phyloP scores from a whole-genome alignment of 2,888 invertebrate genomes.

The Pemphredon lugubris region DNA sequence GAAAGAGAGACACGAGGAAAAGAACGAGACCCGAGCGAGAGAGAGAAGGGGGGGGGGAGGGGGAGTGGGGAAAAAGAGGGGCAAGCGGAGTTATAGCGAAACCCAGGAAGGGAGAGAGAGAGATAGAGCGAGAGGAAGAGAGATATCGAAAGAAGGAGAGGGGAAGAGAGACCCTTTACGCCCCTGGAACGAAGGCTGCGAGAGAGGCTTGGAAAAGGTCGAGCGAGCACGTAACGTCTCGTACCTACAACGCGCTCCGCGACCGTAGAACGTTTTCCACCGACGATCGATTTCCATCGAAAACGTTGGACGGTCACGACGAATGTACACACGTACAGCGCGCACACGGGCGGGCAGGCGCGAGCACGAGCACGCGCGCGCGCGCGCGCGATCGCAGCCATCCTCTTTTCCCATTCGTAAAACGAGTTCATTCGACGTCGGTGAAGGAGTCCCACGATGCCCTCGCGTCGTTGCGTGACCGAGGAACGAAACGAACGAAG shows the following conservation, averaged over 20 bases:
- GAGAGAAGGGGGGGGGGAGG: conserved; percentile 10
- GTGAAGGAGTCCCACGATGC: conserved; percentile 62
- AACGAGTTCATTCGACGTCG: conserved; percentile 58
- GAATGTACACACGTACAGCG: too few relatives aligned
- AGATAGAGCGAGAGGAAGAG: conserved; percentile 9
- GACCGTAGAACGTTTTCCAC: conserved; percentile 46
- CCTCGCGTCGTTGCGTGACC: conserved; percentile 60
- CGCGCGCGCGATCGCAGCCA: conserved; percentile 30
- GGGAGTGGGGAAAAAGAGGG: conserved; percentile 25
- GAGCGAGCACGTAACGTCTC: conserved; percentile 64
- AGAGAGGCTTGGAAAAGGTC: conserved; percentile 62
- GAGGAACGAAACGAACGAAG: conserved; percentile 43
- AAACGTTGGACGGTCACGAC: conserved; percentile 51
- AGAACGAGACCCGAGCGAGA: not conserved
- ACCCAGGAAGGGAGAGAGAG: conserved; percentile 1
- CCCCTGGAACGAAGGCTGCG: conserved; percentile 61
- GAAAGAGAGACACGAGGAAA: too few relatives aligned
- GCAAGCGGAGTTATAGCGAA: conserved; percentile 22
- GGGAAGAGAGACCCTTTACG: conserved; percentile 58
- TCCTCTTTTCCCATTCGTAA: conserved; percentile 42
- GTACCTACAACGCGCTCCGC: conserved; percentile 32
- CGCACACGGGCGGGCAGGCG: too few relatives aligned
- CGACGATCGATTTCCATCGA: conserved; percentile 64
- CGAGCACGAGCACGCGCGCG: too few relatives aligned
- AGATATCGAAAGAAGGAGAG: not conserved